These are phyloP conservation scores for Heliconius ethilla DNA, from an alignment of 2,888 invertebrate species.

Conservation along the genomic window DNA sequence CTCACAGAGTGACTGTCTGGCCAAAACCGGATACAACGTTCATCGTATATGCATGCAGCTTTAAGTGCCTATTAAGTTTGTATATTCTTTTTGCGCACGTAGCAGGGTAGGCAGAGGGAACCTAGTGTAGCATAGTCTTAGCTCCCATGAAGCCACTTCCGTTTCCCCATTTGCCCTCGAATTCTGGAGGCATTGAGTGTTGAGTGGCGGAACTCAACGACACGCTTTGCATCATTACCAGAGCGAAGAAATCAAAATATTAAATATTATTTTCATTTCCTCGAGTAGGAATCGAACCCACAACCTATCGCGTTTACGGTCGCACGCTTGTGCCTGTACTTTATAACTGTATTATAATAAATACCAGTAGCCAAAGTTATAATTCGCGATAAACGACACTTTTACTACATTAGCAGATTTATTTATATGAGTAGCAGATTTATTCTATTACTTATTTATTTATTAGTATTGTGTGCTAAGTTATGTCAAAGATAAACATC, in stretches of 20 bases:
- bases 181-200: no score
- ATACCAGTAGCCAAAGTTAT: not conserved
- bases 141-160: no score
- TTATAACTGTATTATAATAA: not conserved
- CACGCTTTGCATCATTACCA: no score
- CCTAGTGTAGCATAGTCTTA: no score
- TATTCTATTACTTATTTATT: not conserved
- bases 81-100: not conserved
- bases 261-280: no score
- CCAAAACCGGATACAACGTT: slow-evolving; percentile 16
- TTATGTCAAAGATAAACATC: slow-evolving; percentile 19
- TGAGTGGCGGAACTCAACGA: no score
- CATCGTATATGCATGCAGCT: slow-evolving; percentile 1
- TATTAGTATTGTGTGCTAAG: slow-evolving; percentile 4
- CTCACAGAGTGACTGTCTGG: slow-evolving; percentile 13
- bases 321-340: no score
- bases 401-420: not conserved
- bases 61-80: not conserved
- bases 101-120: no score
- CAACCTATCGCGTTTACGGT: no score
- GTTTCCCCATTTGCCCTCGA: no score
- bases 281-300: no score
- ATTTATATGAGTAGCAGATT: not conserved
- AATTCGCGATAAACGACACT: not conserved
- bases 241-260: no score